These are phyloP conservation scores for Smutsia temminckii DNA, from an alignment of 2,797 vertebrate species.

Conservation along the genomic window DNA sequence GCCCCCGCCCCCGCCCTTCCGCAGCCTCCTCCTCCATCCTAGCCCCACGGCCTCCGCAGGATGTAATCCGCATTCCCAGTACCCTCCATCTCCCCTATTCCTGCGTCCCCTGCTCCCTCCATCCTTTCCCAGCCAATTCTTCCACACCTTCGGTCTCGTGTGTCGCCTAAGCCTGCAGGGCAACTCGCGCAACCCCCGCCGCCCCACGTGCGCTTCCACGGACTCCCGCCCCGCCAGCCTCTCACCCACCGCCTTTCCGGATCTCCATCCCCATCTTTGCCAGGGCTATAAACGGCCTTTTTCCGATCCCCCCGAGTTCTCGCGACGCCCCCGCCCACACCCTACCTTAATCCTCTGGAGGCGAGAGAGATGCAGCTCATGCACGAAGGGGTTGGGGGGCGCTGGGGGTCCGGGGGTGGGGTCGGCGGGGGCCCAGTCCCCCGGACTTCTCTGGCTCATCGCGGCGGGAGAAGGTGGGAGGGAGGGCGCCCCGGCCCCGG, in stretches of 20 bases:
- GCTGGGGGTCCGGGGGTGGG: slow-evolving; percentile 40
- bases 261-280: not conserved
- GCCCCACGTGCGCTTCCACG: slow-evolving; percentile 53
- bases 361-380: slow-evolving; percentile 74
- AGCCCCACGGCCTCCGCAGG: slow-evolving; percentile 37
- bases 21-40: slow-evolving; percentile 12
- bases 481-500: slow-evolving; percentile 32
- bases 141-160: not conserved
- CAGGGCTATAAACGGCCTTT: not conserved
- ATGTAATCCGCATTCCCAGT: slow-evolving; percentile 48
- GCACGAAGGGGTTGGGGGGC: slow-evolving; percentile 78
- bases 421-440: slow-evolving; percentile 62
- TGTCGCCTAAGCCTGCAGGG: not conserved
- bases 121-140: not conserved
- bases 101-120: not conserved
- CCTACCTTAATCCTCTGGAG: slow-evolving; percentile 76
- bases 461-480: slow-evolving; percentile 44
- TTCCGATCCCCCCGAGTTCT: not conserved
- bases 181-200: not conserved
- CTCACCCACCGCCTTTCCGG: not conserved
- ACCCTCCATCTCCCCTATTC: slow-evolving; percentile 39
- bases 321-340: not conserved
- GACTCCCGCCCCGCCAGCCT: not conserved
- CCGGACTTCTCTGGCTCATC: slow-evolving; percentile 69
- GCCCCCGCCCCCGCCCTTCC: slow-evolving; percentile 40